These are phyloP conservation scores for Nemapogon koenigi DNA, from an alignment of 2,888 invertebrate genomes.

Conservation along the genomic window DNA sequence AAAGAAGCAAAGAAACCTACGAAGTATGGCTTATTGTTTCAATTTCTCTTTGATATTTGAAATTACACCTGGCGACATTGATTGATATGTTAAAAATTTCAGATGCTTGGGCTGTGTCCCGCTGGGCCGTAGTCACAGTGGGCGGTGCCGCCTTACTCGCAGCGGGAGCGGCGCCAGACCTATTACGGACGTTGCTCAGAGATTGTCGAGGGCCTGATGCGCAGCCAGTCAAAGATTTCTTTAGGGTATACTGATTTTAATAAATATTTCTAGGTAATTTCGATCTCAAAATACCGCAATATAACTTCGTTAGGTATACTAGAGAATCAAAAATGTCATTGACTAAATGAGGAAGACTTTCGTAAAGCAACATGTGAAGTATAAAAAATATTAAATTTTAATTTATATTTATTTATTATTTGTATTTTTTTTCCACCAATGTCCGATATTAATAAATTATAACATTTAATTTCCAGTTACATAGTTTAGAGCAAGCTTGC, in stretches of 20 bases:
- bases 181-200: conserved; percentile 80
- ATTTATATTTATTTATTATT: neutral
- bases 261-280: neutral
- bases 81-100: conserved; percentile 2
- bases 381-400: neutral
- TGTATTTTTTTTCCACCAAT: neutral
- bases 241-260: conserved; percentile 60
- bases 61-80: neutral
- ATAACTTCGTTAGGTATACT: neutral
- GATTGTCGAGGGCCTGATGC: conserved; percentile 88
- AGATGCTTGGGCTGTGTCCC: conserved; percentile 48
- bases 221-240: conserved; percentile 84
- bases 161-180: conserved; percentile 87
- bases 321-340: neutral
- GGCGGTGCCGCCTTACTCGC: conserved; percentile 86
- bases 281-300: neutral
- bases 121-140: conserved; percentile 85
- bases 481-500: conserved; percentile 87
- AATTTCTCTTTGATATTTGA: conserved; percentile 1
- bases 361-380: neutral
- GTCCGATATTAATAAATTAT: no score
- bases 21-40: no score
- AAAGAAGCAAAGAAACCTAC: no score
- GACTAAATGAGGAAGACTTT: neutral
- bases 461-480: conserved; percentile 35